Evolutionary conservation across 2,888 invertebrate genomes (phyloP), one percentile per base, ranked within the genome.

Genomic region (Diogma glabrata): DNA sequence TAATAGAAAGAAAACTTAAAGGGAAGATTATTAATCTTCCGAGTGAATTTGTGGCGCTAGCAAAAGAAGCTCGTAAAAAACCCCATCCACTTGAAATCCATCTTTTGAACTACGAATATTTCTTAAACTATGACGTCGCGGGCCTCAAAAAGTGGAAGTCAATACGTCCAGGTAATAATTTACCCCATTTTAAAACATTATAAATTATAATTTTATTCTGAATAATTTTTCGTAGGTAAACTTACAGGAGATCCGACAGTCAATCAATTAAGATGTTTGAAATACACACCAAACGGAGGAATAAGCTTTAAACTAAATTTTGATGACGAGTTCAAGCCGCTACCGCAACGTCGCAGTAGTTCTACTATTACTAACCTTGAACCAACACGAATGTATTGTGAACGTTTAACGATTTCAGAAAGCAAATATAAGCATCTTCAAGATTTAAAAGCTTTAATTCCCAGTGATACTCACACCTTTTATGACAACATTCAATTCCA

Each of bases 61-160:
- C 30, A 19, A 12, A 5, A 17, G 19, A 22, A 12, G 36, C 48
- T 20, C 17, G 48, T 7, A 17, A 14, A 36, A 8, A 30, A 20
- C 48, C 48, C 2, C 22, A n/a, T 20, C 22, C 23, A 24, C 36
- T 49, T 14, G 20, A 23, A 12, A 49, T 22, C 4, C 14, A 38
- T n/a, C 16, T 9, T 38, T 38, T 38, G 38, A 38, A 38, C 38
- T 38, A 38, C 38, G 36, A 33, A 30, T 22, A 17, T 36, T 49
- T 49, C 22, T 49, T 49, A 16, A 26, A 49, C 16, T 49, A 49
- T 22, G 48, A 49, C 17, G 30, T 17, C 38, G 38, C 38, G 38
- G 38, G 19, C 38, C 38, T 38, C 38, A 16, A 38, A 38, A 38
- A 38, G 16, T 38, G 38, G 16, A 38, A 16, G 16, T 38, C 38